Base-by-base conservation (phyloP, 2,888 invertebrate genomes). In the Rugalucina vietnamica region DNA sequence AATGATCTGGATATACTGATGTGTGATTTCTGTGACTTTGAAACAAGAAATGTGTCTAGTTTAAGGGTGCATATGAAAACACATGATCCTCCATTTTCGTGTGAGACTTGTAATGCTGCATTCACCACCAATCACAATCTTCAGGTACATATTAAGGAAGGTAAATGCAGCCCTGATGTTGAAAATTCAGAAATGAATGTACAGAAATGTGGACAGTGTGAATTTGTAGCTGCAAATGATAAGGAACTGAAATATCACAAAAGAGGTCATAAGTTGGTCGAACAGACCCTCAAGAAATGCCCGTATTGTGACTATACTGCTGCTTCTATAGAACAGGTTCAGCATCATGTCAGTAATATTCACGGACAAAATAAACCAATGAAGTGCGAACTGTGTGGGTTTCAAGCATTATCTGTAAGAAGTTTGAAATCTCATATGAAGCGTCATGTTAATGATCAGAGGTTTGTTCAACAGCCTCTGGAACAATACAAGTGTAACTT, bases 341-440 rank as follows among this genome's bases (percentile, higher is more conserved):
- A 87, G 57, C 83, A 87, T 49, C 90, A 90, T 50, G 81, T 85
- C 14, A 73, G 84, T 14, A 89, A 87, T 71, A 82, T 82, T 37
- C 90, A 89, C 69, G 89, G 88, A 10, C 90, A 90, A 70, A 86
- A 84, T 1, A 88, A 89, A 75, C 86, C 90, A 1, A 77, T 93
- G 50, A 91, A 92, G 80, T 94, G 94, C 87, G 91, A 92, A 57
- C 81, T 93, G 75, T 94, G 94, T 85, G 94, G 93, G 77, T 94
- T 94, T 88, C 90, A 92, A n/a, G 94, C 94, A 0, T 90, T 91
- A 5, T 94, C 94, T 2, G 92, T 89, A 32, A 89, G 94, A 39
- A 94, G 94, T 80, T 87, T 94, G 29, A 94, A 94, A 80, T 94
- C 94, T 10, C 94, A 94, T 89, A 94, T 94, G 94, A 94, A 94